Percentiles rank a stretch among this genome's conserved stretches.
Evolutionary conservation across 2,797 vertebrate species (phyloP).

Genomic region (Rhinatrema bivittatum): DNA sequence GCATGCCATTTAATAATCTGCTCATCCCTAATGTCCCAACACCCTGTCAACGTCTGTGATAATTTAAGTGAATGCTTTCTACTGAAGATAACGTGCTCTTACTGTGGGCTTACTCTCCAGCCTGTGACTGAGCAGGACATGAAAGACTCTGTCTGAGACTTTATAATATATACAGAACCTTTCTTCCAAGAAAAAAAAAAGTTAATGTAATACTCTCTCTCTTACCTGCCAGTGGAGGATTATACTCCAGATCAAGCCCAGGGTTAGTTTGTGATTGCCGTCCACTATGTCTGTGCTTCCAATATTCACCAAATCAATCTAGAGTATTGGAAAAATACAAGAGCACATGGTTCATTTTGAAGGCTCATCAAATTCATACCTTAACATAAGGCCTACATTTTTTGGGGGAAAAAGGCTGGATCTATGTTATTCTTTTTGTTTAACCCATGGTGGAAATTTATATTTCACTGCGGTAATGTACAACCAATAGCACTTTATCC

Average conservation of each 20-base stretch:
- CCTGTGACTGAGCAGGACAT: background rate
- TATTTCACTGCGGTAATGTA: too few species aligned
- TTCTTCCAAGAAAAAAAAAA: too few species aligned
- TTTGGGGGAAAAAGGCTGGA: too few species aligned
- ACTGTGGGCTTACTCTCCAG: too few species aligned
- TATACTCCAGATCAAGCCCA: conserved; percentile 98
- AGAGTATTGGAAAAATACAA: too few species aligned
- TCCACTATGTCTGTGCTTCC: conserved; percentile 94
- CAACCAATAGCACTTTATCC: too few species aligned
- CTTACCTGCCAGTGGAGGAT: conserved; percentile 98
- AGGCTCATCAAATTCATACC: background rate
- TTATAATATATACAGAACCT: too few species aligned
- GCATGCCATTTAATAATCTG: conserved; percentile 2
- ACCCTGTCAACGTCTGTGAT: background rate
- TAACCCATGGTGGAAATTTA: too few species aligned
- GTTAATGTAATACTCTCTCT: too few species aligned
- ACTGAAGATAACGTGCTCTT: background rate
- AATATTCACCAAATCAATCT: conserved; percentile 97
- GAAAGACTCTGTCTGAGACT: too few species aligned
- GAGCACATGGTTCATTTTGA: conserved; percentile 10
- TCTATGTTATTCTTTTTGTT: too few species aligned
- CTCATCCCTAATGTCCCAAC: background rate
- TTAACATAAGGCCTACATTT: too few species aligned
- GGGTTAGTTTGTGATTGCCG: conserved; percentile 97
- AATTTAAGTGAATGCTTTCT: background rate